Conservation (phyloP, 2,888 invertebrate species). For the Entomobrya multifasciata region DNA sequence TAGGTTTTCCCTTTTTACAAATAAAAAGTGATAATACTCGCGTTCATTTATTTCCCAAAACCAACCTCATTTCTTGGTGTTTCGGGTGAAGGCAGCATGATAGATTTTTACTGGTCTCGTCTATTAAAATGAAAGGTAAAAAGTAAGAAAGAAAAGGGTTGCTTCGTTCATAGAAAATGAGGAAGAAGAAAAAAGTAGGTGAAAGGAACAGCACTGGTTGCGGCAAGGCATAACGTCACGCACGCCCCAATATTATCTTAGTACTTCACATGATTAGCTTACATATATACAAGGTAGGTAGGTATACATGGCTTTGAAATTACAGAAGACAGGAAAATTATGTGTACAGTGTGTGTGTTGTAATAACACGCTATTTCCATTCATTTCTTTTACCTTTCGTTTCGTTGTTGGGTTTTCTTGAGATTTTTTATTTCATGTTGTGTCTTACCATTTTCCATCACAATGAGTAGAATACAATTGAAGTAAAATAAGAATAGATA, state of each 20-base stretch:
- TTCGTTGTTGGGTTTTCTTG: constrained; percentile 19
- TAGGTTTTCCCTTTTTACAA: neutral
- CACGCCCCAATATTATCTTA: neutral
- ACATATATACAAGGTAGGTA: neutral
- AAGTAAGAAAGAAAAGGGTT: constrained; percentile 41
- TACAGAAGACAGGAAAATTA: neutral
- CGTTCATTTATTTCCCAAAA: neutral
- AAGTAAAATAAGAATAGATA: neutral
- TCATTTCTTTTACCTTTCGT: constrained; percentile 13
- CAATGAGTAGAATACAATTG: neutral
- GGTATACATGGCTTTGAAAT: neutral
- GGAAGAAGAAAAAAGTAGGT: constrained; percentile 25
- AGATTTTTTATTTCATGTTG: neutral
- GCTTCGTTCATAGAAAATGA: constrained; percentile 34
- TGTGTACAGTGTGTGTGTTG: neutral
- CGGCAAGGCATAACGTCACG: constrained; percentile 18
- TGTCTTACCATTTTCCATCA: neutral
- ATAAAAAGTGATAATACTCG: constrained; percentile 43
- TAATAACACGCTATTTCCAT: neutral
- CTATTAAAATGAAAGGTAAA: constrained; percentile 30
- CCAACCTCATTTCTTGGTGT: constrained; percentile 3
- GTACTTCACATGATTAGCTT: neutral
- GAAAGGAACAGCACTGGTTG: constrained; percentile 57
- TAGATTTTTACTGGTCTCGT: constrained; percentile 15
- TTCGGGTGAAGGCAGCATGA: neutral